Evolutionary conservation across 2,797 vertebrate species (phyloP).

Genomic region (Neostethus bicornis): DNA sequence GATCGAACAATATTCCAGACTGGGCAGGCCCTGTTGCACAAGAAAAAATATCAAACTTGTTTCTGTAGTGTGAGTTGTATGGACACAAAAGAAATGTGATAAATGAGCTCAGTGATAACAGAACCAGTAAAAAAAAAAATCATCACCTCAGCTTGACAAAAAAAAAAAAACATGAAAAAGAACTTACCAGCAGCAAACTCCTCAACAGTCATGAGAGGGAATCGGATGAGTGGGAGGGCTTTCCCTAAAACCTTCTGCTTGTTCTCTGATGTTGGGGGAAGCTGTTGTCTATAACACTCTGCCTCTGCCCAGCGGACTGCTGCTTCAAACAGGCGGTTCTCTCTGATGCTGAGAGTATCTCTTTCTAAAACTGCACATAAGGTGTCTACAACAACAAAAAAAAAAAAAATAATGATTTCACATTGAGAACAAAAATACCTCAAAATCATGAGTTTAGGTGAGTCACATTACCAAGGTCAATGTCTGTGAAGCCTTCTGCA

Average conservation of each 20-base stretch:
- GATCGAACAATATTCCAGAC: slow-evolving; percentile 92
- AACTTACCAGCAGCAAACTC: slow-evolving; percentile 94
- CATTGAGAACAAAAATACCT: too few species aligned
- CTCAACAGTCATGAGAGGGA: slow-evolving; percentile 98
- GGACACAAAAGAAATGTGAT: slow-evolving; percentile 54
- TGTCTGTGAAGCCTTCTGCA: slow-evolving; percentile 96
- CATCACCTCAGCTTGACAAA: neutral
- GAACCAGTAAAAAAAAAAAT: slow-evolving; percentile 5
- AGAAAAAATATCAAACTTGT: slow-evolving; percentile 76
- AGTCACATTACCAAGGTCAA: slow-evolving; percentile 88
- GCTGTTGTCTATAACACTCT: slow-evolving; percentile 93
- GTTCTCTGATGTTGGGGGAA: slow-evolving; percentile 90
- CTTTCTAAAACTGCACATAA: slow-evolving; percentile 94
- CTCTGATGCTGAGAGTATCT: slow-evolving; percentile 94
- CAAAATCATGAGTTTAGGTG: neutral
- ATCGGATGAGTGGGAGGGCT: slow-evolving; percentile 93
- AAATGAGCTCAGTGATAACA: slow-evolving; percentile 24
- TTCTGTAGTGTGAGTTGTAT: slow-evolving; percentile 68
- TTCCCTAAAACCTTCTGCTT: slow-evolving; percentile 93
- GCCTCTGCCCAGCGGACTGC: slow-evolving; percentile 97
- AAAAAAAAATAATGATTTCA: too few species aligned
- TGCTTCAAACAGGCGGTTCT: slow-evolving; percentile 93
- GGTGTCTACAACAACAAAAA: slow-evolving; percentile 82
- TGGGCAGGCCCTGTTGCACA: slow-evolving; percentile 91
- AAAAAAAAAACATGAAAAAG: neutral